phyloP scores from a whole-genome alignment of 2,888 invertebrate species.

The Portevinia maculata region DNA sequence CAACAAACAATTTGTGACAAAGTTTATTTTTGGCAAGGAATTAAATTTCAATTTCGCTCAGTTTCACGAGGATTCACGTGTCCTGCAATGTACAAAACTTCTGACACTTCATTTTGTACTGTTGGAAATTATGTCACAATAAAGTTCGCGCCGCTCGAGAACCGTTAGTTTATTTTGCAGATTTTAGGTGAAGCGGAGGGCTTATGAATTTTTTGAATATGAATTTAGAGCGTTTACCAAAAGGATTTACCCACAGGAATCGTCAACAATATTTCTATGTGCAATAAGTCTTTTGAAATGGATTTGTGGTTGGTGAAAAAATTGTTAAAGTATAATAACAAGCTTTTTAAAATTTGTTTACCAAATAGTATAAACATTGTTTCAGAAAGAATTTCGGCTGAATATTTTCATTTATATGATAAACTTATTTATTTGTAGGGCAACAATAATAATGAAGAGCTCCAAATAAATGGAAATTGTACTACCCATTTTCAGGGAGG shows the following conservation, averaged over 20 bases:
- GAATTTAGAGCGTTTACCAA: conserved; percentile 38
- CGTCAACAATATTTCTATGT: conserved; percentile 38
- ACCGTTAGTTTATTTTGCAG: conserved; percentile 13
- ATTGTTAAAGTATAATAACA: neutral
- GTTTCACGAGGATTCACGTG: neutral
- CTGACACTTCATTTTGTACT: neutral
- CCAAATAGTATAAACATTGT: conserved; percentile 3
- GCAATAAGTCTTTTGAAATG: too few relatives aligned
- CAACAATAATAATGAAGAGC: neutral
- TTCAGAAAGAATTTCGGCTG: neutral
- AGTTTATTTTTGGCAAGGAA: neutral
- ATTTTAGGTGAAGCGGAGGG: conserved; percentile 34
- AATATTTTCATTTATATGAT: conserved; percentile 50
- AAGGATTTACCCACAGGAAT: conserved; percentile 37
- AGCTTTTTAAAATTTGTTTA: conserved; percentile 10
- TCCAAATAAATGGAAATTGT: conserved; percentile 31
- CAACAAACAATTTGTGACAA: too few relatives aligned
- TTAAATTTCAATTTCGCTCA: neutral
- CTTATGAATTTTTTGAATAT: conserved; percentile 23
- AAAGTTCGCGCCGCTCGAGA: neutral
- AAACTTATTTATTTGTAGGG: conserved; percentile 42
- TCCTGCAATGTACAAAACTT: neutral
- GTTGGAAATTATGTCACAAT: conserved; percentile 17
- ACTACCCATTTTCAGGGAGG: conserved; percentile 43
- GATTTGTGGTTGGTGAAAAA: too few relatives aligned